These are phyloP conservation scores for Heliconius erato DNA, from an alignment of 2,888 invertebrate species.

Conservation along the genomic window DNA sequence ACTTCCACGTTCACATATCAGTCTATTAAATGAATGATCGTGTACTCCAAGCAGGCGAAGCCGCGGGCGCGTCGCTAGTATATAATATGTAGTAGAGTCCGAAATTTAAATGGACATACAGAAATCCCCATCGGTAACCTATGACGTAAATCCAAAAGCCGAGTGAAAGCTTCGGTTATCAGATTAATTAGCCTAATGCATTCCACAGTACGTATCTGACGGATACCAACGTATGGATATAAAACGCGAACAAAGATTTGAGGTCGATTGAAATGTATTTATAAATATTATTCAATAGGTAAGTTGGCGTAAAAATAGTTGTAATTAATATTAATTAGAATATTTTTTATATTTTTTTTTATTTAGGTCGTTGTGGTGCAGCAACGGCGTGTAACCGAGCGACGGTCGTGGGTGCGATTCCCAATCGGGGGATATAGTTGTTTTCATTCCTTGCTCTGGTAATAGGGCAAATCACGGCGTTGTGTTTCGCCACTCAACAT, in stretches of 20 bases:
- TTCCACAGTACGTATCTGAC: conserved; percentile 27
- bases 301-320: not conserved
- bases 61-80: no score
- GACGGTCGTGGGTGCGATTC: not conserved
- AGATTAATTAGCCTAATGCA: conserved; percentile 49
- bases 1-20: no score
- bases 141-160: conserved; percentile 31
- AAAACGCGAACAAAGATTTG: conserved; percentile 26
- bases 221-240: conserved; percentile 19
- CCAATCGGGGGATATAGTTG: not conserved
- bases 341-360: not conserved
- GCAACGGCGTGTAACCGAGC: no score
- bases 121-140: conserved; percentile 16
- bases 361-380: no score
- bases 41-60: no score
- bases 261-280: conserved; percentile 13
- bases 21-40: no score
- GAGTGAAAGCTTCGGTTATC: conserved; percentile 43
- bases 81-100: not conserved
- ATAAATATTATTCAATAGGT: not conserved
- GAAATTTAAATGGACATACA: conserved; percentile 1
- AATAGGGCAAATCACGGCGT: not conserved
- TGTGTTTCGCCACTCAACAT: not conserved
- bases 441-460: not conserved
- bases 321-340: not conserved